These are phyloP conservation scores for Artemia franciscana DNA, from an alignment of 1,140 invertebrate genomes.

Conservation along the genomic window DNA sequence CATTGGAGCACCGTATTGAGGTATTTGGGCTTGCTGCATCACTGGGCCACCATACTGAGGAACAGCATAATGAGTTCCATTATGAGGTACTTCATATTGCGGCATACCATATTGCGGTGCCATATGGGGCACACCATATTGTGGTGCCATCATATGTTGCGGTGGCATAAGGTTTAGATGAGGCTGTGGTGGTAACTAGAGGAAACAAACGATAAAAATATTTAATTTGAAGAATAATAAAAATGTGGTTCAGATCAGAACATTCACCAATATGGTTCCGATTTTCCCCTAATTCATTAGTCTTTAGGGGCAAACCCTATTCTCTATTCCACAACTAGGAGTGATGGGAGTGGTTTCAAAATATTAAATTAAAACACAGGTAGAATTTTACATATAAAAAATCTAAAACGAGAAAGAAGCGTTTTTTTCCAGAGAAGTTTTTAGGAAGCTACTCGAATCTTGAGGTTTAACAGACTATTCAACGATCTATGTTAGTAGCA, in stretches of 20 bases:
- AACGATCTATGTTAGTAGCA: too few species aligned
- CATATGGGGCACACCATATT: not conserved
- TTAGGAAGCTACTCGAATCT: too few species aligned
- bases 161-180: constrained; percentile 9
- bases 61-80: not conserved
- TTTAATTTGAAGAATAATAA: too few species aligned
- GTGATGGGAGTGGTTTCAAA: constrained; percentile 1
- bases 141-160: not conserved
- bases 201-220: not conserved
- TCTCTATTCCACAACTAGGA: not conserved
- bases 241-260: constrained; percentile 1
- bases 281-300: not conserved
- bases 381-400: too few species aligned
- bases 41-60: not conserved
- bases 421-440: too few species aligned
- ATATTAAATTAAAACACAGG: too few species aligned
- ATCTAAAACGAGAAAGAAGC: too few species aligned
- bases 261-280: constrained; percentile 12
- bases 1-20: not conserved
- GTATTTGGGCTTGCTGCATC: too few species aligned
- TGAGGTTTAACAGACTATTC: too few species aligned
- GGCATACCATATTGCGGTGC: not conserved
- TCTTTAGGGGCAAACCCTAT: not conserved
- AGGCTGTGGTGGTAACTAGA: constrained; percentile 6
- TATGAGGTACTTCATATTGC: not conserved